Percentiles rank a stretch among this genome's conserved stretches.
Evolutionary conservation across 2,888 invertebrate species (phyloP).

Genomic region (Ctena decussata): DNA sequence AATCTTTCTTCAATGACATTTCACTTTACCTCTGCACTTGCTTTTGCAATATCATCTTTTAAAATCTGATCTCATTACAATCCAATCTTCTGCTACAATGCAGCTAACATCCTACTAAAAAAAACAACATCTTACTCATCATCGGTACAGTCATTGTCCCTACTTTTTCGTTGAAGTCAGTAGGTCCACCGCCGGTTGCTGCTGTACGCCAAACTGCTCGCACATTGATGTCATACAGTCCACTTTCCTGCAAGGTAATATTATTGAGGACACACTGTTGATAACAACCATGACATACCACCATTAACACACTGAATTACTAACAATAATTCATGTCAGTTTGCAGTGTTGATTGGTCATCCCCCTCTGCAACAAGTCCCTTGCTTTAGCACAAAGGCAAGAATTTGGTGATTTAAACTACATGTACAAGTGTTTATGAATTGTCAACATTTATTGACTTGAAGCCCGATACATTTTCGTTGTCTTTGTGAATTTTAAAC

Average conservation of each 20-base stretch:
- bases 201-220: constrained; percentile 32
- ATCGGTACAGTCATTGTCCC: constrained; percentile 18
- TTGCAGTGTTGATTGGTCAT: neutral
- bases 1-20: constrained; percentile 23
- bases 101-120: constrained; percentile 16
- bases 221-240: constrained; percentile 23
- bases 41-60: constrained; percentile 31
- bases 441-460: neutral
- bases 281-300: neutral
- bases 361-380: neutral
- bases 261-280: neutral
- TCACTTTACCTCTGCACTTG: constrained; percentile 34
- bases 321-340: neutral
- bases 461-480: neutral
- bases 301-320: neutral
- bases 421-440: neutral
- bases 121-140: constrained; percentile 23
- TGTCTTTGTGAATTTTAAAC: neutral
- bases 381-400: neutral
- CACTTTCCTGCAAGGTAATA: neutral
- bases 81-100: constrained; percentile 26
- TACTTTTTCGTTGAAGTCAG: constrained; percentile 22
- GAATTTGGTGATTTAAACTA: neutral
- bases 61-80: constrained; percentile 21
- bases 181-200: constrained; percentile 18